phyloP scores from a whole-genome alignment of 2,797 vertebrate species.

The Gambusia yucatana region DNA sequence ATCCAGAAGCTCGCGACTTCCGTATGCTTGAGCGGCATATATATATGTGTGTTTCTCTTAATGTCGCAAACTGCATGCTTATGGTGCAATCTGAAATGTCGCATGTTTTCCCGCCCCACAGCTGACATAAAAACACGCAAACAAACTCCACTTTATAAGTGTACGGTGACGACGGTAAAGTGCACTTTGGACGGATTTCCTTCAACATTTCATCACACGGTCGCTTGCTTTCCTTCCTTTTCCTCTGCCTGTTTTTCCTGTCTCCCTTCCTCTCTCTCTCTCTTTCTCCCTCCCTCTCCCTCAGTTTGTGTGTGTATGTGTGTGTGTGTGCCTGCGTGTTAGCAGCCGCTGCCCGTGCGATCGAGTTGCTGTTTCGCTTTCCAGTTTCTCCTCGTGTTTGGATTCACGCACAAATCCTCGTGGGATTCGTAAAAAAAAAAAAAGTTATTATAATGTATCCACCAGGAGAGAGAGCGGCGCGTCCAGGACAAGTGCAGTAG shows the following conservation, averaged over 20 bases:
- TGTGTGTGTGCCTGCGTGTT: too few species aligned
- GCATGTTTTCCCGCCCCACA: not conserved
- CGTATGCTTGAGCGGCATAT: not conserved
- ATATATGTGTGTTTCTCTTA: not conserved
- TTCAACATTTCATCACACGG: conserved; percentile 12
- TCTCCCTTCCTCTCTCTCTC: not conserved
- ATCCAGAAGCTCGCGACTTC: not conserved
- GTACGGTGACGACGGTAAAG: conserved; percentile 3
- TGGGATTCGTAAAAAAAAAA: not conserved
- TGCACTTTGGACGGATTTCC: conserved; percentile 11
- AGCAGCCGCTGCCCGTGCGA: not conserved
- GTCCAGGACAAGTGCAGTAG: not conserved
- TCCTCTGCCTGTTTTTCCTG: not conserved
- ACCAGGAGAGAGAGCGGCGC: not conserved
- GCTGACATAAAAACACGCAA: conserved; percentile 2
- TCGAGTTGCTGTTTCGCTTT: not conserved
- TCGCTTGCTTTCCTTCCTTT: conserved; percentile 7
- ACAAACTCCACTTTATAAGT: not conserved
- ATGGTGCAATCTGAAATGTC: conserved; percentile 11
- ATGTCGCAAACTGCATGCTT: conserved; percentile 24
- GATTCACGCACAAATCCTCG: conserved; percentile 5
- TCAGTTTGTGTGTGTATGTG: too few species aligned
- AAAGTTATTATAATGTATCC: not conserved
- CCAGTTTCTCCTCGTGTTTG: not conserved
- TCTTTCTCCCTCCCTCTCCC: not conserved